Evolutionary conservation across 2,888 invertebrate species (phyloP).

Genomic region (Amphipoea lucens): DNA sequence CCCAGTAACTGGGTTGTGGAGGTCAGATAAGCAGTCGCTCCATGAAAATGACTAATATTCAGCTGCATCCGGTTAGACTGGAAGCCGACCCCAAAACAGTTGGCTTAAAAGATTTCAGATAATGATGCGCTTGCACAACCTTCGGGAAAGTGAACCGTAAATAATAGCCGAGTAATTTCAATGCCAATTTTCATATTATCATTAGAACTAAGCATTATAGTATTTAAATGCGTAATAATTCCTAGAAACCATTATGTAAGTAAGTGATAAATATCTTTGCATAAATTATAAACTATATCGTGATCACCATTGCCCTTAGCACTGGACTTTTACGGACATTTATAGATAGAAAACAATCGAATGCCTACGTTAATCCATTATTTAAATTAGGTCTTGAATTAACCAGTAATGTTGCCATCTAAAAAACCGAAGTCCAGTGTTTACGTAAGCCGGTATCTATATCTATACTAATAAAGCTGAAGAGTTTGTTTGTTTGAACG

Average conservation of each 20-base stretch:
- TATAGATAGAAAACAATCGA: constrained; percentile 41
- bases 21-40: neutral
- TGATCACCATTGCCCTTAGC: constrained; percentile 36
- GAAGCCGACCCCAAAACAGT: neutral
- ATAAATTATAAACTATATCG: constrained; percentile 31
- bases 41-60: neutral
- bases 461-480: neutral
- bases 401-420: constrained; percentile 7
- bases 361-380: constrained; percentile 2
- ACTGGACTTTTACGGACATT: constrained; percentile 31
- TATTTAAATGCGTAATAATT: neutral
- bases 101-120: neutral
- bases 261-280: constrained; percentile 38
- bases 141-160: neutral
- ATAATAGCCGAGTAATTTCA: neutral
- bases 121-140: neutral
- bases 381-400: neutral
- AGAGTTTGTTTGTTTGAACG: neutral
- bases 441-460: constrained; percentile 24
- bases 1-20: neutral
- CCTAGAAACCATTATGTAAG: constrained; percentile 23
- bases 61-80: neutral
- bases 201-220: neutral
- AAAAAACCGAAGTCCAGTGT: constrained; percentile 21
- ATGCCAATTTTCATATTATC: neutral